A percentile compares a stretch with the other conserved stretches of the same genome.
Conservation (phyloP, 1,140 invertebrate genomes). For the Drosophila watanabei region DNA sequence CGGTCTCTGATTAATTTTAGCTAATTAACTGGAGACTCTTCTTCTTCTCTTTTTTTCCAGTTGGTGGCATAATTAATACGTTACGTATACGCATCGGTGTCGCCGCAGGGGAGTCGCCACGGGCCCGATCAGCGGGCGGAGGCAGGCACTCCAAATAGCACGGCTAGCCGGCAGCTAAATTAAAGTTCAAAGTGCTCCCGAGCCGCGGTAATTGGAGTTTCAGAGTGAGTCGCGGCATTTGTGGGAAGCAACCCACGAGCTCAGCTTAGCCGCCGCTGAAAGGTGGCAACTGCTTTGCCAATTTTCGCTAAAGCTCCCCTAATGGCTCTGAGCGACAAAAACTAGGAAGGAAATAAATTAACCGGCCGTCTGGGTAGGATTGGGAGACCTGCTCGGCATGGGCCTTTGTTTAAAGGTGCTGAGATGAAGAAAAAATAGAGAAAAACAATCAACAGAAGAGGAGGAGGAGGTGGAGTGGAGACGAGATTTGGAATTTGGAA, state of each 20-base stretch:
- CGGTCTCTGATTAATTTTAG: conserved; percentile 65
- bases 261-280: conserved; percentile 22
- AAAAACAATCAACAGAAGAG: neutral
- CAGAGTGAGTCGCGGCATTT: conserved; percentile 25
- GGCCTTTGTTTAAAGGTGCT: conserved; percentile 28
- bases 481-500: conserved; percentile 45
- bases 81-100: conserved; percentile 76
- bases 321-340: conserved; percentile 75
- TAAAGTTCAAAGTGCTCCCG: conserved; percentile 76
- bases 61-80: conserved; percentile 72
- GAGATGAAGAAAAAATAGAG: conserved; percentile 12
- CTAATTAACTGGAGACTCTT: conserved; percentile 59
- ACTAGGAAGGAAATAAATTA: conserved; percentile 83
- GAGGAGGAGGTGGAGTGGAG: conserved; percentile 16
- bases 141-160: conserved; percentile 4
- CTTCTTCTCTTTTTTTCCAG: neutral
- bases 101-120: conserved; percentile 67
- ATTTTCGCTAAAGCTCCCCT: conserved; percentile 67
- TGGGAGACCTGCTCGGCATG: conserved; percentile 42
- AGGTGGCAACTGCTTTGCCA: conserved; percentile 74
- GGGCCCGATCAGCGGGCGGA: conserved; percentile 38
- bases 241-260: conserved; percentile 51
- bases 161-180: conserved; percentile 37
- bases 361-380: conserved; percentile 35
- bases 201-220: conserved; percentile 64